Evolutionary conservation across 2,888 invertebrate species (phyloP), one percentile per base, ranked within the genome.

Genomic region (Archips crataeganus): DNA sequence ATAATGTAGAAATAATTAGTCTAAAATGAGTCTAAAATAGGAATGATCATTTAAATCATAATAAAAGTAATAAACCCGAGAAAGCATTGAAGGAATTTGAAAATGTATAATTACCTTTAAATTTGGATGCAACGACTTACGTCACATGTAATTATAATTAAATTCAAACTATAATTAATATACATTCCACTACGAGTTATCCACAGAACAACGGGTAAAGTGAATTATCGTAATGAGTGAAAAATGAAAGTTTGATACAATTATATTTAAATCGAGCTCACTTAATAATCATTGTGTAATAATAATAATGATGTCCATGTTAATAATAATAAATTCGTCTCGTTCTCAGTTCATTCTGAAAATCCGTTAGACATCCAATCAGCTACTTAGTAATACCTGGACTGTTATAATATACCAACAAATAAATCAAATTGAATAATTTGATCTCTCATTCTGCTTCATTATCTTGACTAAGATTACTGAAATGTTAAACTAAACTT

Each of bases 161-260:
- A 69, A 60, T 59, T 71, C 64, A 61, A 68, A 70, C 67, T 75
- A 63, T 74, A 74, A 75, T 75, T 75, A 74, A 70, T 64, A 60
- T 67, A 59, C 45, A 60, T 71, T 69, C 42, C 42, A 45, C 64
- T 70, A 49, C 51, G 67, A 34, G 61, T 60, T 32, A 66, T 51
- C 51, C 49, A 57, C 34, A 13, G 59, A 39, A 61, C 64, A 54
- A 15, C 39, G 60, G 61, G 61, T 51, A 70, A 69, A 70, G 54
- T 42, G 70, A 51, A 62, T 70, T 75, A 71, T 75, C 68, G 68
- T 75, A 75, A 76, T 75, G 63, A 70, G 73, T 66, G 60, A 54
- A 64, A 73, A 76, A 75, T 57, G 76, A 76, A 76, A 76, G 76
- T 75, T 75, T 69, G 63, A 39, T 39, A 36, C 36, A 75, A 70